A percentile compares a stretch with the other conserved stretches of the same genome.
Conservation (phyloP, 1,140 invertebrate species). For the Propsilocerus akamusi region DNA sequence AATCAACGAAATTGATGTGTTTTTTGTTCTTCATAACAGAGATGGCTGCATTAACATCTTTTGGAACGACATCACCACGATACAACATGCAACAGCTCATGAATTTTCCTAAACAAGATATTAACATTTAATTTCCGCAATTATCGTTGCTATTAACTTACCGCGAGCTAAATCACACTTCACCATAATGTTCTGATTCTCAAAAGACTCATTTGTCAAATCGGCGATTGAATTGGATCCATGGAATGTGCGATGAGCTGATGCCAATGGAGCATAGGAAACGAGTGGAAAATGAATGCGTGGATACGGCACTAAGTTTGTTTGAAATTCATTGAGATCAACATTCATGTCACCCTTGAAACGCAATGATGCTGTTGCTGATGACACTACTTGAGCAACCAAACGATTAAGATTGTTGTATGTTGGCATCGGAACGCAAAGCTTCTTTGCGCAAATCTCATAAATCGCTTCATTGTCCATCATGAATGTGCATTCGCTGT, state of each 20-base stretch:
- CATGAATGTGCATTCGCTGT: constrained; percentile 65
- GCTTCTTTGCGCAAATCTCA: constrained; percentile 51
- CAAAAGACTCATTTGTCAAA: constrained; percentile 61
- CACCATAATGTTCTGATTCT: constrained; percentile 59
- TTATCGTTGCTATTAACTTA: too few species aligned
- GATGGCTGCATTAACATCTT: constrained; percentile 67
- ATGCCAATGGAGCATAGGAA: constrained; percentile 59
- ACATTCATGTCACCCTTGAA: constrained; percentile 72
- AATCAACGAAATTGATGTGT: constrained; percentile 47
- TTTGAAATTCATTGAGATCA: constrained; percentile 68
- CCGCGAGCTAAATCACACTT: constrained; percentile 49
- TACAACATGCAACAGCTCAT: constrained; percentile 66
- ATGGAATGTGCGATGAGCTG: constrained; percentile 40
- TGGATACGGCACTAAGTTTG: constrained; percentile 53
- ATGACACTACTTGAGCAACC: constrained; percentile 47
- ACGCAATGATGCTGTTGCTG: constrained; percentile 60
- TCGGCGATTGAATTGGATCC: constrained; percentile 48
- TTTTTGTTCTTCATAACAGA: constrained; percentile 63
- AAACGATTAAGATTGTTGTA: constrained; percentile 59
- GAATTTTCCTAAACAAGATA: too few species aligned
- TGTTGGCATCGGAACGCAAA: constrained; percentile 49
- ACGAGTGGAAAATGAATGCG: constrained; percentile 58
- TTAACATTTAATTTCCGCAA: too few species aligned
- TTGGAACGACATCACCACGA: constrained; percentile 53
- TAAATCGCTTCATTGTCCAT: constrained; percentile 76